Conservation (phyloP, 2,888 invertebrate genomes). For the Harpalus rufipes region DNA sequence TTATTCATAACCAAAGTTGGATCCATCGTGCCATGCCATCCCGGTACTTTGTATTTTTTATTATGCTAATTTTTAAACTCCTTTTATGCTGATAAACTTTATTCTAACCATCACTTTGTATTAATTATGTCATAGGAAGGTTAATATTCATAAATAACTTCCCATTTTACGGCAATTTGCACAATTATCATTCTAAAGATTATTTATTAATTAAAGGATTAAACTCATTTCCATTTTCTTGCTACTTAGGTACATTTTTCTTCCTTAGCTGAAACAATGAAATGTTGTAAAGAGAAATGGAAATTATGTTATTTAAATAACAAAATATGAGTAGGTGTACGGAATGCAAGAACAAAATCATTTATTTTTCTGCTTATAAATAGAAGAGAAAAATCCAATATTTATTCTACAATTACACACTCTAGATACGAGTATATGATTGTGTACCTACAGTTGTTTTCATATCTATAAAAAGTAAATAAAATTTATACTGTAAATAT, state of each 20-base stretch:
- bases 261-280: slow-evolving; percentile 9
- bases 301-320: slow-evolving; percentile 2
- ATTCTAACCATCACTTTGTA: slow-evolving; percentile 53
- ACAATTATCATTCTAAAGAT: slow-evolving; percentile 47
- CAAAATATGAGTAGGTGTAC: neutral
- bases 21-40: slow-evolving; percentile 51
- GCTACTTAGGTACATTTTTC: slow-evolving; percentile 35
- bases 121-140: slow-evolving; percentile 46
- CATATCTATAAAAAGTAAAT: neutral
- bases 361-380: neutral
- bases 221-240: slow-evolving; percentile 14
- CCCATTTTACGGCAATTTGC: slow-evolving; percentile 30
- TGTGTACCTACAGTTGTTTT: neutral
- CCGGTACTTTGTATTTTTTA: slow-evolving; percentile 58
- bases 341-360: neutral
- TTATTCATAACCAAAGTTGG: slow-evolving; percentile 64
- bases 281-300: slow-evolving; percentile 4
- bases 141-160: slow-evolving; percentile 50
- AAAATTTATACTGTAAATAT: neutral
- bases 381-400: neutral
- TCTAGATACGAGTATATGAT: neutral
- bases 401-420: neutral
- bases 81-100: slow-evolving; percentile 56
- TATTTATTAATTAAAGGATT: slow-evolving; percentile 47
- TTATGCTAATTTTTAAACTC: slow-evolving; percentile 65